Conservation (phyloP, 2,888 invertebrate genomes). For the Cheilosia impressa region DNA sequence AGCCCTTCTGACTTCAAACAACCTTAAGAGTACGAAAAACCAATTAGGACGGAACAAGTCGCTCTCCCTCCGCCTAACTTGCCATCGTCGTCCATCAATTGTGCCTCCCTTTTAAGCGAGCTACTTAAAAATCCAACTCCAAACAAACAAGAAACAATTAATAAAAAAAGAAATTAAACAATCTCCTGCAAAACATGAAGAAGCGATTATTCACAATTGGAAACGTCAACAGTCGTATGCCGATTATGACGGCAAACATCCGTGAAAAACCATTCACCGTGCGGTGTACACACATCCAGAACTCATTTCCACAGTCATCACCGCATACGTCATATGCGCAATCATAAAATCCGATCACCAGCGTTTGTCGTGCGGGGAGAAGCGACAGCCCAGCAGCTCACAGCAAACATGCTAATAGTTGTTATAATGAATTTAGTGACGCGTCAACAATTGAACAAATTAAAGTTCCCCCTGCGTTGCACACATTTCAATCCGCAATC, state of each 20-base stretch:
- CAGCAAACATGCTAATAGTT: conserved; percentile 63
- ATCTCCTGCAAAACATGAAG: conserved; percentile 50
- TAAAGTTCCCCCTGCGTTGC: conserved; percentile 32
- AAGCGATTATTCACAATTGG: conserved; percentile 68
- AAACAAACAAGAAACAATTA: conserved; percentile 37
- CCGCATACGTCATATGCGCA: not conserved
- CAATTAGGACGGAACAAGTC: conserved; percentile 4
- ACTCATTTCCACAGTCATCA: not conserved
- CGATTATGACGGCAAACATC: conserved; percentile 56
- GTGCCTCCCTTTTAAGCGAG: too few species aligned
- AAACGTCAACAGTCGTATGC: conserved; percentile 57
- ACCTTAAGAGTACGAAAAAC: not conserved
- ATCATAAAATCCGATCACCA: not conserved
- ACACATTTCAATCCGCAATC: conserved; percentile 16
- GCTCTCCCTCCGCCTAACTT: not conserved
- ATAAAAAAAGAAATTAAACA: conserved; percentile 41
- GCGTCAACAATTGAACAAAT: conserved; percentile 70
- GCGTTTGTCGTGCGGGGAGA: not conserved
- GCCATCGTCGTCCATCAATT: conserved; percentile 12
- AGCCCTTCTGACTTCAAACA: conserved; percentile 17
- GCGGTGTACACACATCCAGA: not conserved
- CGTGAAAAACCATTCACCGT: conserved; percentile 18
- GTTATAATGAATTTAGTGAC: conserved; percentile 66
- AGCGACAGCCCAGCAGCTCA: not conserved
- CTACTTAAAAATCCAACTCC: not conserved